Evolutionary conservation across 64 coral and sea anemone species (phyloP).

Genomic region (Cladopsammia gracilis): DNA sequence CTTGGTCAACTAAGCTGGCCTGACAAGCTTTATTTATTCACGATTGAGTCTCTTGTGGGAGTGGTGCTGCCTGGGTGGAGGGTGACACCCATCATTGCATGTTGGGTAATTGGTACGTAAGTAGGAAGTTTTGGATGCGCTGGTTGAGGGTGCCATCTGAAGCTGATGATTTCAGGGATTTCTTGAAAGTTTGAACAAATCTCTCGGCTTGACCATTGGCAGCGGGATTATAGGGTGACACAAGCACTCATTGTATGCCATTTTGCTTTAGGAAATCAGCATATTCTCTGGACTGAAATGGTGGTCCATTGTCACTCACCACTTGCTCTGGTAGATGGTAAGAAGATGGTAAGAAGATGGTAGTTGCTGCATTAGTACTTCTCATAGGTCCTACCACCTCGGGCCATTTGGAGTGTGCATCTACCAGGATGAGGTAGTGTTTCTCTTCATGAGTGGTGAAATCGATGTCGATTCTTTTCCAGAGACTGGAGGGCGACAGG

Average conservation of each 20-base stretch:
- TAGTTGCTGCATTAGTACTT: background rate
- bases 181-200: constrained; percentile 20
- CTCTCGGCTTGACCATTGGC: constrained; percentile 54
- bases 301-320: constrained; percentile 49
- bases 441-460: background rate
- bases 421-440: constrained; percentile 17
- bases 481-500: background rate
- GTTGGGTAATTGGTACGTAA: too few relatives aligned
- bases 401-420: background rate
- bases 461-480: constrained; percentile 31
- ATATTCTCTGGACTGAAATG: constrained; percentile 46
- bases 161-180: too few relatives aligned
- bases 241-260: constrained; percentile 11
- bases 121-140: too few relatives aligned
- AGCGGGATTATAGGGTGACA: constrained; percentile 43
- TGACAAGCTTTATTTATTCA: too few relatives aligned
- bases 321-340: constrained; percentile 38
- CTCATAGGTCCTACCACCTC: constrained; percentile 26
- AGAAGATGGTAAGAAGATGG: background rate
- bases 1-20: too few relatives aligned
- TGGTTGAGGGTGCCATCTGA: too few relatives aligned
- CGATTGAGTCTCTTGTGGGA: too few relatives aligned
- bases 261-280: constrained; percentile 55
- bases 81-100: too few relatives aligned
- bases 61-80: too few relatives aligned